These are phyloP conservation scores for Dicaeum eximium DNA, from an alignment of 2,113 vertebrate species.

Conservation along the genomic window DNA sequence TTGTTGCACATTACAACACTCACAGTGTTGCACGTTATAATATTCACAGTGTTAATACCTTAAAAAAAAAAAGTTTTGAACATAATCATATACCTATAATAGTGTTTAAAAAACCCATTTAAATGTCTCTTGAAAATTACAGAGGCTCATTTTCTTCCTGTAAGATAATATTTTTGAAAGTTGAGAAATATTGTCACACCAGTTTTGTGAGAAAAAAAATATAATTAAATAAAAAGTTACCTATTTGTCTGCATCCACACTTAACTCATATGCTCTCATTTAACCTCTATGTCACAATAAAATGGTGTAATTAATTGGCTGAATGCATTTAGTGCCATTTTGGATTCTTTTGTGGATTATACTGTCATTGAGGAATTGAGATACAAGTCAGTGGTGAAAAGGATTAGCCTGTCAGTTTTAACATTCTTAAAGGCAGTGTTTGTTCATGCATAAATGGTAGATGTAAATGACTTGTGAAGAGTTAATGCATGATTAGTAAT, in stretches of 20 bases:
- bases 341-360: slow-evolving; percentile 12
- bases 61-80: neutral
- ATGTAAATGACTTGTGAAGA: slow-evolving; percentile 21
- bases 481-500: slow-evolving; percentile 19
- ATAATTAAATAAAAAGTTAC: neutral
- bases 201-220: neutral
- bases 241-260: neutral
- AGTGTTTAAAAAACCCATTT: neutral
- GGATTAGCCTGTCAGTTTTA: neutral
- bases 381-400: neutral
- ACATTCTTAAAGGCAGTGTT: neutral
- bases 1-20: neutral
- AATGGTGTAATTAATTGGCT: neutral
- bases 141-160: neutral
- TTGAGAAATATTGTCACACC: neutral
- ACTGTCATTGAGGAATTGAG: neutral
- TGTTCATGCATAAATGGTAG: slow-evolving; percentile 9
- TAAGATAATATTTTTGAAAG: neutral
- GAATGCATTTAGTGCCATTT: neutral
- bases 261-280: neutral
- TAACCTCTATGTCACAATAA: neutral
- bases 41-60: neutral
- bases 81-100: neutral
- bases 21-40: neutral
- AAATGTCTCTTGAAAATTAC: neutral